Evolutionary conservation across 2,888 invertebrate genomes (phyloP).

Genomic region (Ecliptopera silaceata): DNA sequence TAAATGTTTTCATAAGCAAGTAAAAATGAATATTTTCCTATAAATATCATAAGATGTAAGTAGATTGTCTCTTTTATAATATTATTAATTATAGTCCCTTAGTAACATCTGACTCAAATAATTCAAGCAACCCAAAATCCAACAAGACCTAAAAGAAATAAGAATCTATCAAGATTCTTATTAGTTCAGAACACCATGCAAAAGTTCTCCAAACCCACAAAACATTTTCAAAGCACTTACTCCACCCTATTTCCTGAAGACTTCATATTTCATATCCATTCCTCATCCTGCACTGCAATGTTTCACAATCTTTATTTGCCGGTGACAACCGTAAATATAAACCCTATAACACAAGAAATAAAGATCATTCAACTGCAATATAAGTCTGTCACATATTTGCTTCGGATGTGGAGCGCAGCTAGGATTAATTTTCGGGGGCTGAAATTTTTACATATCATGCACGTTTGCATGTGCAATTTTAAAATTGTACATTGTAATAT

Average conservation of each 20-base stretch:
- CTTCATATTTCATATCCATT: constrained; percentile 40
- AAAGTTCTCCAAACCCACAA: constrained; percentile 26
- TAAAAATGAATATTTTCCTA: no score
- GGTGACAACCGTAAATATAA: constrained; percentile 34
- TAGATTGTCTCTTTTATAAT: no score
- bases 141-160: no score
- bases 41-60: no score
- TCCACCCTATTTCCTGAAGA: constrained; percentile 51
- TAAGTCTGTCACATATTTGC: constrained; percentile 47
- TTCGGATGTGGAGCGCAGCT: constrained; percentile 10
- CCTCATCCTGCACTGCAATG: constrained; percentile 27
- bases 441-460: not conserved
- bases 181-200: constrained; percentile 28
- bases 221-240: constrained; percentile 39
- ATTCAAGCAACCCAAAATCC: not conserved
- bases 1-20: no score
- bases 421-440: constrained; percentile 9
- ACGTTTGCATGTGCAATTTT: not conserved
- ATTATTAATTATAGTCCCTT: no score
- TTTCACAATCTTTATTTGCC: constrained; percentile 38
- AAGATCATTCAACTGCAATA: constrained; percentile 41
- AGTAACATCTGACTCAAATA: not conserved
- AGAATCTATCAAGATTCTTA: constrained; percentile 24
- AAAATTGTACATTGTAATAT: not conserved
- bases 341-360: constrained; percentile 38